A percentile compares a stretch with the other conserved stretches of the same genome.
Conservation (phyloP, 1,140 invertebrate species). For the Euwallacea fornicatus region DNA sequence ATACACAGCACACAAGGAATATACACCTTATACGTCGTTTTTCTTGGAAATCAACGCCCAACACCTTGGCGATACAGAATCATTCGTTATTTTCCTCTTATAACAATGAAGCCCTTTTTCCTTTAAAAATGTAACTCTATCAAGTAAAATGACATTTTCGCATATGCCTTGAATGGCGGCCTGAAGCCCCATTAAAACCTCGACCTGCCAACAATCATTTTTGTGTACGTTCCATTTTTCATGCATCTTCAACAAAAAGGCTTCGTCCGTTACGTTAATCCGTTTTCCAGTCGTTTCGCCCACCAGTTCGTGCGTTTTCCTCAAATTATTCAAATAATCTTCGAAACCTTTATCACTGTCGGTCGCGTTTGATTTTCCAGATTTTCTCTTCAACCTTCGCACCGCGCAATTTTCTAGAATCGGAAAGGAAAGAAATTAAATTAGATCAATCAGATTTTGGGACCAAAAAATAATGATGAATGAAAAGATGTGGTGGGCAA, state of each 20-base stretch:
- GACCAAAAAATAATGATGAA: no score
- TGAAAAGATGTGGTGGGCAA: no score
- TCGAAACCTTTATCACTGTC: constrained; percentile 51
- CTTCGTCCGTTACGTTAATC: constrained; percentile 31
- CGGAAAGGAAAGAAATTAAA: constrained; percentile 40
- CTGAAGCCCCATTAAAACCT: constrained; percentile 52
- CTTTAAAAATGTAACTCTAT: constrained; percentile 65
- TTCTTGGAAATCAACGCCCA: constrained; percentile 57
- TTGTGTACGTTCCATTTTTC: constrained; percentile 46
- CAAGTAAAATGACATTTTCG: constrained; percentile 69
- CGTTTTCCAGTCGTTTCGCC: constrained; percentile 5
- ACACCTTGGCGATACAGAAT: constrained; percentile 62
- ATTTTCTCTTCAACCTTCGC: constrained; percentile 61
- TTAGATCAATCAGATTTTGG: constrained; percentile 6
- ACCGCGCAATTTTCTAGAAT: constrained; percentile 58
- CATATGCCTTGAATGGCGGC: constrained; percentile 58
- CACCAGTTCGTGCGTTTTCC: constrained; percentile 48
- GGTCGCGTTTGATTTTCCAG: constrained; percentile 56
- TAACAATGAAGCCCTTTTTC: constrained; percentile 59
- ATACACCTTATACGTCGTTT: background rate
- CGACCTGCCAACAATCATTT: constrained; percentile 47
- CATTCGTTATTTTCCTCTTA: constrained; percentile 61
- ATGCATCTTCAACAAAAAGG: constrained; percentile 42
- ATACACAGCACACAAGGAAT: no score
- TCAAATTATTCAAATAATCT: constrained; percentile 57